Evolutionary conservation across 92 coral and sea anemone genomes (phyloP), one percentile per base, ranked within the genome.

Genomic region (Ricordea florida): DNA sequence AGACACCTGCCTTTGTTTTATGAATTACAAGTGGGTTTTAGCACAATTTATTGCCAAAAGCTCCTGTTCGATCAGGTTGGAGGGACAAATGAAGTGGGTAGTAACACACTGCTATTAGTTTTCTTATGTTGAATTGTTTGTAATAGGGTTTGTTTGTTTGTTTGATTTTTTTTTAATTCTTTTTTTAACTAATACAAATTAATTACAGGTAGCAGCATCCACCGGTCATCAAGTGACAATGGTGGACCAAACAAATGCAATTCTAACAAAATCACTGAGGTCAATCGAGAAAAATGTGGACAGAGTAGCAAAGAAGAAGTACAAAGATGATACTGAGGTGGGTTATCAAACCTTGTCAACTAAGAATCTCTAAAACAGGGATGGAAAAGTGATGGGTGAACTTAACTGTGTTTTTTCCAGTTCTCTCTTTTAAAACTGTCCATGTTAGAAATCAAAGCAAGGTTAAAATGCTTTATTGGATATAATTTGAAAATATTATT

Each of bases 231-330:
- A 85, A 27, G 98, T 94, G 5, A 91, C 92, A 28, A 73, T 94
- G 76, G 98, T 94, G 7, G 98, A 94, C 67, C 98, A 94, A 44
- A 94, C 97, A 3, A 81, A 85, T 64, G 98, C 93, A 11, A 87
- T 94, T 48, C 78, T 94, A 14, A 85, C 74, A 73, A 94, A 88
- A 45, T 83, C 98, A 0, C 25, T 88, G 32, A 78, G 69, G 15
- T 80, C 81, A 9, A 94, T 94, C 43, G 94, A 88, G 82, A 85
- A 84, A 49, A 94, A 88, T 52, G 59, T 94, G 69, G 69, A 74
- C 40, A 79, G 92, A 62, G 90, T 94, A 16, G 86, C 76, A 75
- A 94, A 88, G 81, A 94, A 88, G 62, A 79, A 91, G 72, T 94
- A 85, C 65, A 88, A 94, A 59, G 98, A 94, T 78, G 86, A 94